Evolutionary conservation across 2,888 invertebrate species (phyloP), one percentile per base, ranked within the genome.

Genomic region (Synergus itoensis): DNA sequence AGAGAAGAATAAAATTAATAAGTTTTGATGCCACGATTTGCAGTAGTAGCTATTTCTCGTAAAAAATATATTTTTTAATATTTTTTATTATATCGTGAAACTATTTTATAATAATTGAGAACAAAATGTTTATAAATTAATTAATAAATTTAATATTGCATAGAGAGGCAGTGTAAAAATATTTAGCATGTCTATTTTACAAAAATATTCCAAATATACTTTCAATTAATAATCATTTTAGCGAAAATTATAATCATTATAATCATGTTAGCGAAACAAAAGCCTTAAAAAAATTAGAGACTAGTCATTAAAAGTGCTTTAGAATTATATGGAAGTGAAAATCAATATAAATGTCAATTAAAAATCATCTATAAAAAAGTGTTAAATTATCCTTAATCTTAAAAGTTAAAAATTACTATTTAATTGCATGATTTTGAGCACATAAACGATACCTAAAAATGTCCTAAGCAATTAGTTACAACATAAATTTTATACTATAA

Each of bases 401-500:
- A 43, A 11, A 43, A 7, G 43, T n/a, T 53, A 18, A 3, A 53
- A 53, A 53, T n/a, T n/a, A 53, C n/a, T 2, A 3, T 53, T 53
- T 8, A 53, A 53, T 53, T 53, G 9, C 53, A 1, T 7, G n/a
- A 53, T 18, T 9, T 53, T n/a, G n/a, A 8, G 53, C 53, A 53
- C 53, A 18, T 36, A 36, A 36, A 36, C 36, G 5, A 36, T 5
- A 36, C 5, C 36, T 36, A 4, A 36, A 5, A 2, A 5, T 36
- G 4, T 36, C 5, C 12, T 63, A 63, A 63, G 28, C 36, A 11
- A 16, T 40, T 16, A 14, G 14, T 16, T 14, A 36, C 9, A n/a
- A n/a, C n/a, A 53, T 53, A 18, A 53, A 63, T 40, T 63, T 14
- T 16, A 63, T 40, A 69, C 11, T 69, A 28, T 53, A 69, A 73